Evolutionary conservation across 2,797 vertebrate species (phyloP), one percentile per base, ranked within the genome.

Genomic region (Silurus lanzhouensis): DNA sequence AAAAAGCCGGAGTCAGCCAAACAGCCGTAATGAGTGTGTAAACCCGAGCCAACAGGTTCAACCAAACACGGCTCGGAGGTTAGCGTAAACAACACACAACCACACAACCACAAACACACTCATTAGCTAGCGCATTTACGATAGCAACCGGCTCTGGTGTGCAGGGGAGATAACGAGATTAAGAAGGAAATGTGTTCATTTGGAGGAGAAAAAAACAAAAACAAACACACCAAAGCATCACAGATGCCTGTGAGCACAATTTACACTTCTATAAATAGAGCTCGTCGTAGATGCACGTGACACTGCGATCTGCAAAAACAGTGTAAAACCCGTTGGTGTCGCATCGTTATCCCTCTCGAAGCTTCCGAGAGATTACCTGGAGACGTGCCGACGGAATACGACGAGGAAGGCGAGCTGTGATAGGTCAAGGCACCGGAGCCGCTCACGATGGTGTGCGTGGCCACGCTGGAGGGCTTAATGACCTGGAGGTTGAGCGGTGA

Each of bases 401-500:
- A 92, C 31, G 98, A 95, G 82, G 97, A 96, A 60, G 96, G 95
- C 83, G 97, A 95, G 92, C 96, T 97, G 87, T 97, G 96, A 93
- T 97, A 98, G 94, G 95, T 95, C 61, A 97, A 95, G 90, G 96
- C 95, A 93, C 96, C 96, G 82, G 97, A 93, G 94, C 97, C 96
- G 44, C 96, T 95, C 91, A 96, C 95, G 91, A 96, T 94, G 88
- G 96, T 93, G 93, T 97, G 96, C 83, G 95, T 94, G 57, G 88
- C 84, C 84, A 94, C 93, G 90, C 94, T 90, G 68, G 96, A 93
- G 27, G 94, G 91, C 93, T 98, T 98, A 91, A 97, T 94, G 93
- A 97, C 96, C 94, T 98, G 97, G 75, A 99, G 96, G 92, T 97
- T 97, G 87, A 98, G 97, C 89, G 96, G 95, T 72, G 94, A 94